phyloP scores from a whole-genome alignment of 2,797 vertebrate genomes.

The Acanthurus tractus region DNA sequence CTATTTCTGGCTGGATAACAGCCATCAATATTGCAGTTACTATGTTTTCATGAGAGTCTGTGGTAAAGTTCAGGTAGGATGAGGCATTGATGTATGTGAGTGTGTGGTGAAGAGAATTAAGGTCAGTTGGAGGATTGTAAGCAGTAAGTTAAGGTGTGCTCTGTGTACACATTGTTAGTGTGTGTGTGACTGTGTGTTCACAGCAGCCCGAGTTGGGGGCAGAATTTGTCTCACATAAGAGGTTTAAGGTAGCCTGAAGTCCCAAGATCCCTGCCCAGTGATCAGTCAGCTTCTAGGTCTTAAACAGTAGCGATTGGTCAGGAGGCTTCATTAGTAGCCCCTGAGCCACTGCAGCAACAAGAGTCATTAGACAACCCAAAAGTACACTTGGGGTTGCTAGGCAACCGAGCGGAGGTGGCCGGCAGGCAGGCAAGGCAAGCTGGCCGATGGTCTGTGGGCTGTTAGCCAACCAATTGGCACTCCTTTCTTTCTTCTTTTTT shows the following conservation, averaged over 20 bases:
- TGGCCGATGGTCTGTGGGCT: conserved; percentile 75
- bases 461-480: conserved; percentile 80
- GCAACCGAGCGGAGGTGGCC: conserved; percentile 81
- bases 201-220: conserved; percentile 34
- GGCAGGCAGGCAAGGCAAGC: conserved; percentile 67
- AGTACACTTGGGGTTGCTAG: conserved; percentile 85
- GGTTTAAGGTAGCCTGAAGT: conserved; percentile 68
- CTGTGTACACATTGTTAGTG: conserved; percentile 23
- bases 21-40: conserved; percentile 1
- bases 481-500: conserved; percentile 67
- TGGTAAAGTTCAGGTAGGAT: conserved; percentile 31
- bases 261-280: conserved; percentile 69
- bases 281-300: conserved; percentile 78
- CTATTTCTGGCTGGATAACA: background rate
- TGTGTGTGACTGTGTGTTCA: conserved; percentile 24
- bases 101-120: conserved; percentile 39
- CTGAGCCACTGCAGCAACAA: conserved; percentile 79
- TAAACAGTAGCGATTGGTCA: conserved; percentile 79
- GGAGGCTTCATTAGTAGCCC: conserved; percentile 82
- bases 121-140: conserved; percentile 53
- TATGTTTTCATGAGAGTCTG: conserved; percentile 26
- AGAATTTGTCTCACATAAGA: conserved; percentile 67
- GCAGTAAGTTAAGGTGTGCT: conserved; percentile 44
- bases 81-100: conserved; percentile 28
- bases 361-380: conserved; percentile 84